Conservation (phyloP, 2,113 vertebrate genomes). For the Erythrocercus mccallii region DNA sequence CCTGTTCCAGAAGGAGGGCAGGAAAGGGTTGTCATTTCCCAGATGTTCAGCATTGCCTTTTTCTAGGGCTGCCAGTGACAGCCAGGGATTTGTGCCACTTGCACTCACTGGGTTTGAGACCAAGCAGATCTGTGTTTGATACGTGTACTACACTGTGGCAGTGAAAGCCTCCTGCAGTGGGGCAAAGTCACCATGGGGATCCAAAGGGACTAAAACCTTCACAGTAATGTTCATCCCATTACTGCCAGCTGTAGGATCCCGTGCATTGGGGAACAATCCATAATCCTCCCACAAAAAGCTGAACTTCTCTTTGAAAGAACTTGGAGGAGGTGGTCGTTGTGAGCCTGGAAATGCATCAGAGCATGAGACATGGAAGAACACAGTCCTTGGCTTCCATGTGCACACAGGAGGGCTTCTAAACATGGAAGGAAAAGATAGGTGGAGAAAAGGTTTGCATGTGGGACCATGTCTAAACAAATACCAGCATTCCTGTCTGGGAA, state of each 20-base stretch:
- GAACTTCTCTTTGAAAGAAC: not conserved
- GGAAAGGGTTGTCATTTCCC: not conserved
- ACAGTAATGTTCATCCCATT: not conserved
- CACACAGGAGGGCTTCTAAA: fast-evolving
- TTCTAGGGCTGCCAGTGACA: not conserved
- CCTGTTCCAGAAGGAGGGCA: not conserved
- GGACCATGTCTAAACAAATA: not conserved
- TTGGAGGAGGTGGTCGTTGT: not conserved
- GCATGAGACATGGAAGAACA: not conserved
- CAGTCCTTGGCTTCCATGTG: not conserved
- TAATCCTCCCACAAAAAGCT: not conserved
- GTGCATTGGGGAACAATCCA: not conserved
- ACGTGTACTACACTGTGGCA: fast-evolving
- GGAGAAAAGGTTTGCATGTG: not conserved
- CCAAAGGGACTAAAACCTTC: not conserved
- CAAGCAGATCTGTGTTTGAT: not conserved
- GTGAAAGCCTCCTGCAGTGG: not conserved
- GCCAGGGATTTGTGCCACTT: not conserved
- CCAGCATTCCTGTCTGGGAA: not conserved
- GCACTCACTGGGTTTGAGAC: not conserved
- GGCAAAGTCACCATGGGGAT: not conserved
- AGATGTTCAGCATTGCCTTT: not conserved
- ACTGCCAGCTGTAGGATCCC: not conserved
- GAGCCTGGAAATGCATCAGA: not conserved
- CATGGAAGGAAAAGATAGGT: not conserved